Evolutionary conservation across 30 jellyfish, hydroid and myxozoan species (phyloP), one percentile per base, ranked within the genome.

Genomic region (Sanderia malayensis): DNA sequence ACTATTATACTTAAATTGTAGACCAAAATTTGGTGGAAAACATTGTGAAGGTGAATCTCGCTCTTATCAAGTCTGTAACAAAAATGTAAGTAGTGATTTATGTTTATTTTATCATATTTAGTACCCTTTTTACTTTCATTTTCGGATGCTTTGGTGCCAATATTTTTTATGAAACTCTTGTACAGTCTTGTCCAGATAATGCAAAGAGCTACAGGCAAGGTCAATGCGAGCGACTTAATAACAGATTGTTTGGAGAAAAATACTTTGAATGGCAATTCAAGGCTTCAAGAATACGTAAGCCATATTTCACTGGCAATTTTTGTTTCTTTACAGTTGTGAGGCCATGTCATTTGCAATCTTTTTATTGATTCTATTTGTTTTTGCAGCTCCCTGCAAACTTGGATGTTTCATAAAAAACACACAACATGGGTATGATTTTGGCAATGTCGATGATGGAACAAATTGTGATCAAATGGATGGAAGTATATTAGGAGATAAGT

Each of bases 11-110:
- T 69, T 46, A 28, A 15, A 20, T 41, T 23, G 9, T 46, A 78
- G 89, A 52, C 89, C 89, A 7, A 67, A 57, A 25, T 55, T 78
- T 78, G 98, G 98, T 20, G 98, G 98, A 31, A 92, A 84, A 73
- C 94, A 92, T 71, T 92, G 98, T 66, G 98, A 92, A 84, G 98
- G 98, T 52, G 98, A 92, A 15, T 67, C 89, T 31, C 87, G 96
- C 13, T 29, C 79, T 15, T 92, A 77, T 37, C 87, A 95, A 21
- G 71, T 92, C 18, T 92, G 98, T 46, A 85, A 81, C 58, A 84
- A 44, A 0, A 80, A 84, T 92, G 98, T 92, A 65, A 7, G 53
- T 0, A 52, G 22, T 4, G 4, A 3, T 57, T 77, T 62, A n/a
- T n/a, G n/a, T n/a, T n/a, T n/a, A n/a, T n/a, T n/a, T n/a, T n/a